phyloP scores from a whole-genome alignment of 2,113 vertebrate genomes.

The Labeo rohita region DNA sequence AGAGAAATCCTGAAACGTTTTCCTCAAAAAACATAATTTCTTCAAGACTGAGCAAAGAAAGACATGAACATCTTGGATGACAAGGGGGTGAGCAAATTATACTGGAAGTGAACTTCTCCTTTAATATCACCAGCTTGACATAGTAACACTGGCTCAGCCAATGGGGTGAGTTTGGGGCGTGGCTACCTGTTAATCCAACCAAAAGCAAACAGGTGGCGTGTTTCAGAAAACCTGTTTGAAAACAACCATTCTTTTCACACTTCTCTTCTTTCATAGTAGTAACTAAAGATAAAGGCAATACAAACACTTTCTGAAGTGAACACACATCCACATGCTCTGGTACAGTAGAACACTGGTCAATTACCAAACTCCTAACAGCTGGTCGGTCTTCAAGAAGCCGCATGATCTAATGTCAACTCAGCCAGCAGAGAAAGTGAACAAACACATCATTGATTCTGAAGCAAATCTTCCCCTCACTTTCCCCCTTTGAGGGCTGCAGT shows the following conservation, averaged over 20 bases:
- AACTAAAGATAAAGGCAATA: too few relatives aligned
- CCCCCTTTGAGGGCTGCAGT: constrained; percentile 37
- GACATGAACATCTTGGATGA: too few relatives aligned
- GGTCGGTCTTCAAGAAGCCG: constrained; percentile 9
- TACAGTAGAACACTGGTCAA: background rate
- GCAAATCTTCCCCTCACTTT: constrained; percentile 20
- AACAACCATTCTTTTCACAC: background rate
- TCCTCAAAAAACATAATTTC: too few relatives aligned
- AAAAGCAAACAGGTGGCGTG: background rate
- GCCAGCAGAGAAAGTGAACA: constrained; percentile 42
- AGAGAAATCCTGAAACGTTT: too few relatives aligned
- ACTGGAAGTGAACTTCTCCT: too few relatives aligned
- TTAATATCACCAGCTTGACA: background rate
- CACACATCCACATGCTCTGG: background rate
- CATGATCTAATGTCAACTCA: constrained; percentile 42
- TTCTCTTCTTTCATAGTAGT: background rate
- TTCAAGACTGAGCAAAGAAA: too few relatives aligned
- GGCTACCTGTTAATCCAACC: background rate
- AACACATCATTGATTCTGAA: constrained; percentile 55
- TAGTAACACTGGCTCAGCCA: background rate
- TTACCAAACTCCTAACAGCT: background rate
- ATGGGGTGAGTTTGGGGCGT: background rate
- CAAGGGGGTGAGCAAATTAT: too few relatives aligned
- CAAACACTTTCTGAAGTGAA: background rate
- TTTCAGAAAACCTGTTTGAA: background rate